Conservation (phyloP, 2,797 vertebrate genomes). For the Myotis findleyi region DNA sequence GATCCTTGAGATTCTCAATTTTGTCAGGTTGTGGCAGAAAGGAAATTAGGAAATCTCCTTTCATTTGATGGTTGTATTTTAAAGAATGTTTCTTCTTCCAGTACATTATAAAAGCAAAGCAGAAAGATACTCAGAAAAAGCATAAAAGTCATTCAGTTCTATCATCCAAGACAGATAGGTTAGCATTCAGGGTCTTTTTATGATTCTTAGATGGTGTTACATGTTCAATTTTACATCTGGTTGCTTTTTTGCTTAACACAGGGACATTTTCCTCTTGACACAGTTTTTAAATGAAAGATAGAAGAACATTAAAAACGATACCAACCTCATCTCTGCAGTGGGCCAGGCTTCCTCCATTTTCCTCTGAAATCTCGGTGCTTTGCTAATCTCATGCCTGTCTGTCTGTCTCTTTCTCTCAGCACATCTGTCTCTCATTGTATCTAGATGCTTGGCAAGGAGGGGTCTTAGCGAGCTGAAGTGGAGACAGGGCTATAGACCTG, state of each 20-base stretch:
- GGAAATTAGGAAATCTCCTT: neutral
- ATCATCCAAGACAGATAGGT: neutral
- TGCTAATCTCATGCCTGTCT: fast-evolving
- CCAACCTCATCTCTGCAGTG: fast-evolving
- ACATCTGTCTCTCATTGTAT: neutral
- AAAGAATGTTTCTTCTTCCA: neutral
- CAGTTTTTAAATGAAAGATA: neutral
- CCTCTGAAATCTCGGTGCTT: neutral
- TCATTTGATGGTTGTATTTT: neutral
- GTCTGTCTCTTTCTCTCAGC: neutral
- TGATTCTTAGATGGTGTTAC: neutral
- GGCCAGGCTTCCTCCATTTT: neutral
- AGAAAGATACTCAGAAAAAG: neutral
- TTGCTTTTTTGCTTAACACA: neutral
- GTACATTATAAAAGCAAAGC: neutral
- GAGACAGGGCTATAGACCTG: neutral
- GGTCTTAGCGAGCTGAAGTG: neutral
- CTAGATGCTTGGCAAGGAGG: neutral
- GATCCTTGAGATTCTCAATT: neutral
- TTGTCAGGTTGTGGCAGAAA: neutral
- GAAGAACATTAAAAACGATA: neutral
- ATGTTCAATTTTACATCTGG: neutral
- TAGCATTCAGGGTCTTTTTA: neutral
- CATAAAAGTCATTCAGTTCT: neutral
- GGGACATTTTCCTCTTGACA: neutral